Conservation (phyloP, 1,140 invertebrate genomes). For the Drosophila bocqueti region DNA sequence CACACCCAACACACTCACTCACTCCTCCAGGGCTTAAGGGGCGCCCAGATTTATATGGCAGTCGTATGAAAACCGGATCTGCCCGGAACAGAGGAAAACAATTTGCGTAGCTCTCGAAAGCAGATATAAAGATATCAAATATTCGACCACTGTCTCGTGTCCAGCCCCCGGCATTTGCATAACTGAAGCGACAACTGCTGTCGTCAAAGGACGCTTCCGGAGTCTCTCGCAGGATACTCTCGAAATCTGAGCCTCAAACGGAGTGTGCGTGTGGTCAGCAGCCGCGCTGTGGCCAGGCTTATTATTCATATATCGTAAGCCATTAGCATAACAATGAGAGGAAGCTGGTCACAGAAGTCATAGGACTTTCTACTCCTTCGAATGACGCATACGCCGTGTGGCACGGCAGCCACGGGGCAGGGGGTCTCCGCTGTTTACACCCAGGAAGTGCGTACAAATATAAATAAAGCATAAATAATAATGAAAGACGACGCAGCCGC, state of each 20-base stretch:
- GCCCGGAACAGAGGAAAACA: conserved; percentile 38
- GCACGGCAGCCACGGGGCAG: conserved; percentile 14
- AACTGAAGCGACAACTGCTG: conserved; percentile 54
- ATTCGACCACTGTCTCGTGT: conserved; percentile 38
- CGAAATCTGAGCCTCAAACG: conserved; percentile 18
- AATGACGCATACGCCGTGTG: conserved; percentile 73
- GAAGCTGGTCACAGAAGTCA: conserved; percentile 61
- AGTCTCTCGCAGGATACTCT: conserved; percentile 10
- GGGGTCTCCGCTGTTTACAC: conserved; percentile 44
- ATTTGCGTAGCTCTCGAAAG: conserved; percentile 36
- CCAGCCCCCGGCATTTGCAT: conserved; percentile 52
- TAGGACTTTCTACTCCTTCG: conserved; percentile 47
- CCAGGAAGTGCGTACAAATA: conserved; percentile 80
- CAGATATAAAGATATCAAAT: conserved; percentile 47
- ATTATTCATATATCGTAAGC: conserved; percentile 82
- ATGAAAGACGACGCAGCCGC: conserved; percentile 70
- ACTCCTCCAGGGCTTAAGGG: conserved; percentile 5
- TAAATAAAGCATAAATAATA: conserved; percentile 84
- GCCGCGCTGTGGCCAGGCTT: conserved; percentile 48
- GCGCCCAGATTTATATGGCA: conserved; percentile 28
- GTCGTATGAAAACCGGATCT: conserved; percentile 1
- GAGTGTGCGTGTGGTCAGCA: conserved; percentile 27
- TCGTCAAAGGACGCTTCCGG: conserved; percentile 25
- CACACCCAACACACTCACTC: conserved; percentile 6
- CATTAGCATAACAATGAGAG: conserved; percentile 80